A percentile compares a stretch with the other conserved stretches of the same genome.
Conservation (phyloP, 2,113 vertebrate species). For the Pungitius pungitius region DNA sequence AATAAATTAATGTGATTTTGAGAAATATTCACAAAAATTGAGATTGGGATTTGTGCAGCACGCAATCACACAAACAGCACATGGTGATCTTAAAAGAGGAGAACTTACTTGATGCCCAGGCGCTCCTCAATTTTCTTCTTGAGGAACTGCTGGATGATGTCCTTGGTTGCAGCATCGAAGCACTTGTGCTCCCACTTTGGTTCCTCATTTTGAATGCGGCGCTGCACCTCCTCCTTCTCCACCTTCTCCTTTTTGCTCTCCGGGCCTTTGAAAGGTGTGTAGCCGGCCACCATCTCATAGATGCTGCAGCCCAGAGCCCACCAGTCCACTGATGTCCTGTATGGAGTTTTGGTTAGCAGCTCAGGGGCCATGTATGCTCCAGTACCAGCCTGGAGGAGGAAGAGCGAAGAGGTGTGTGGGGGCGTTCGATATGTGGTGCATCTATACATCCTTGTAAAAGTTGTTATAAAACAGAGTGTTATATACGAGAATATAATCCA, state of each 20-base stretch:
- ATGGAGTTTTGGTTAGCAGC: slow-evolving; percentile 87
- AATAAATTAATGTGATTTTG: no score
- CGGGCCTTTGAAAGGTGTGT: slow-evolving; percentile 91
- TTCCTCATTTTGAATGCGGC: slow-evolving; percentile 89
- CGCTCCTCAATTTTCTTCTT: slow-evolving; percentile 88
- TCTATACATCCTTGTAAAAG: neutral
- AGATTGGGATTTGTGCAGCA: neutral
- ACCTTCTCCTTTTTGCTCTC: slow-evolving; percentile 87
- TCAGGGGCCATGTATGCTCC: slow-evolving; percentile 96
- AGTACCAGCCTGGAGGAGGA: slow-evolving; percentile 87
- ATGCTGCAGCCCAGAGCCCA: slow-evolving; percentile 95
- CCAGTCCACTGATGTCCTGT: slow-evolving; percentile 95
- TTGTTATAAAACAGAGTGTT: neutral
- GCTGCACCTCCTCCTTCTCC: slow-evolving; percentile 90
- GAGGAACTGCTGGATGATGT: slow-evolving; percentile 89
- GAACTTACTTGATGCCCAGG: slow-evolving; percentile 89
- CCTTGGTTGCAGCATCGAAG: slow-evolving; percentile 87
- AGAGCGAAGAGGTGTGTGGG: neutral
- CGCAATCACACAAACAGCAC: neutral
- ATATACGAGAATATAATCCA: neutral
- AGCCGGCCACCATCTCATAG: slow-evolving; percentile 93
- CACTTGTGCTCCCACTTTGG: slow-evolving; percentile 85
- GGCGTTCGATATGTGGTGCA: neutral
- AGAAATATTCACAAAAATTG: neutral
- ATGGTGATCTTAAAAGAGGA: neutral